A percentile compares a stretch with the other conserved stretches of the same genome.
Evolutionary conservation across 1,140 invertebrate species (phyloP).

Genomic region (Ceratitis capitata): DNA sequence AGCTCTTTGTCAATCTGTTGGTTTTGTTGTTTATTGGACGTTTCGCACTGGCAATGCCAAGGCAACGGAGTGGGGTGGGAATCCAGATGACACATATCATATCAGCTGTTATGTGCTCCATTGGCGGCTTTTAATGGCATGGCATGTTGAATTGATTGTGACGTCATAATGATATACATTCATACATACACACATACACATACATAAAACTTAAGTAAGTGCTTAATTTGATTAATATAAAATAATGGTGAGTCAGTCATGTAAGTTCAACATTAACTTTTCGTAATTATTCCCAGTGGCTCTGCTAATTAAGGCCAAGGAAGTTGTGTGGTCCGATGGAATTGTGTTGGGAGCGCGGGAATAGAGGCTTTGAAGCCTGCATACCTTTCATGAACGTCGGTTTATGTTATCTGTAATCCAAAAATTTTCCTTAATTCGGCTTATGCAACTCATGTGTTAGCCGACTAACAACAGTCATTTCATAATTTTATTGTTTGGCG

Average conservation of each 20-base stretch:
- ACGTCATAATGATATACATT: not conserved
- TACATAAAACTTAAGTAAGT: not conserved
- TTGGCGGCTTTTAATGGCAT: not conserved
- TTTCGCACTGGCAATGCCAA: not conserved
- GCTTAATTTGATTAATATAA: not conserved
- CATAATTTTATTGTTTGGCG: too few relatives aligned
- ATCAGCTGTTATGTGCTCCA: not conserved
- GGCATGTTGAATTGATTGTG: not conserved
- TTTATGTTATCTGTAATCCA: too few relatives aligned
- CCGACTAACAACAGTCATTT: too few relatives aligned
- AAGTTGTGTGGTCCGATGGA: too few relatives aligned
- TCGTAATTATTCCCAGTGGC: too few relatives aligned
- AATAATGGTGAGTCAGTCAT: not conserved
- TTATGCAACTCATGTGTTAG: too few relatives aligned
- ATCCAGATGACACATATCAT: not conserved
- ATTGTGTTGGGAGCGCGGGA: too few relatives aligned
- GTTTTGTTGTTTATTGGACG: not conserved
- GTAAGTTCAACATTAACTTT: too few relatives aligned
- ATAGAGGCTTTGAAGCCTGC: too few relatives aligned
- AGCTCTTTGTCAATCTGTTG: not conserved
- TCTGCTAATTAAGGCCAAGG: too few relatives aligned
- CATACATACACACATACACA: not conserved
- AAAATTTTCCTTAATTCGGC: too few relatives aligned
- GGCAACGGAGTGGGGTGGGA: not conserved
- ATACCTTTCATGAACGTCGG: too few relatives aligned